Percentiles rank a stretch among this genome's conserved stretches.
Conservation (phyloP, 2,797 vertebrate species). For the Parotocinclus haroldoi region DNA sequence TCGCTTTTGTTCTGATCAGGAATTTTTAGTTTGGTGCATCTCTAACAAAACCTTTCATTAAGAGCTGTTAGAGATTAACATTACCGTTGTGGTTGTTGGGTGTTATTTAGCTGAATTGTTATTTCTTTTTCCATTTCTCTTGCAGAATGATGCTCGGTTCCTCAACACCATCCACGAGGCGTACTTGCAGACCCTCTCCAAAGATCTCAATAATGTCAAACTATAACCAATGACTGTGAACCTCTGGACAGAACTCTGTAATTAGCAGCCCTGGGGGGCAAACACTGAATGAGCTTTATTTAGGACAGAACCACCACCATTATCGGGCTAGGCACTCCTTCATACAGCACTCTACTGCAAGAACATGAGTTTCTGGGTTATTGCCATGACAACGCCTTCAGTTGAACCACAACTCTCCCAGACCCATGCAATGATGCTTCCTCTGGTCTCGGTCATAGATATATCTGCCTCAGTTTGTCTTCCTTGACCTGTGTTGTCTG, state of each 20-base stretch:
- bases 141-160: conserved; percentile 88
- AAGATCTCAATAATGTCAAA: conserved; percentile 82
- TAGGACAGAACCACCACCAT: conserved; percentile 12
- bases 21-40: too few relatives aligned
- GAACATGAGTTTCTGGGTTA: neutral
- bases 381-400: neutral
- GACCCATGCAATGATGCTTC: conserved; percentile 3
- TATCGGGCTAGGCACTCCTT: neutral
- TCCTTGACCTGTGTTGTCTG: neutral
- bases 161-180: conserved; percentile 89
- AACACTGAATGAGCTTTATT: neutral
- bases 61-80: too few relatives aligned
- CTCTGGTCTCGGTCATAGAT: neutral
- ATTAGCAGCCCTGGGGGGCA: neutral
- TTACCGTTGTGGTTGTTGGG: too few relatives aligned
- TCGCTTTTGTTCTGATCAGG: too few relatives aligned
- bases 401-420: neutral
- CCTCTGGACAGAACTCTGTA: conserved; percentile 8
- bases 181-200: conserved; percentile 85
- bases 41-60: too few relatives aligned
- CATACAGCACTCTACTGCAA: neutral
- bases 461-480: neutral
- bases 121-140: conserved; percentile 25
- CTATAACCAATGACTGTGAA: conserved; percentile 63
- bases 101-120: neutral